Percentiles rank a stretch among this genome's conserved stretches.
These are phyloP conservation scores for Molossus molossus DNA, from an alignment of 2,797 vertebrate genomes.

Conservation along the genomic window DNA sequence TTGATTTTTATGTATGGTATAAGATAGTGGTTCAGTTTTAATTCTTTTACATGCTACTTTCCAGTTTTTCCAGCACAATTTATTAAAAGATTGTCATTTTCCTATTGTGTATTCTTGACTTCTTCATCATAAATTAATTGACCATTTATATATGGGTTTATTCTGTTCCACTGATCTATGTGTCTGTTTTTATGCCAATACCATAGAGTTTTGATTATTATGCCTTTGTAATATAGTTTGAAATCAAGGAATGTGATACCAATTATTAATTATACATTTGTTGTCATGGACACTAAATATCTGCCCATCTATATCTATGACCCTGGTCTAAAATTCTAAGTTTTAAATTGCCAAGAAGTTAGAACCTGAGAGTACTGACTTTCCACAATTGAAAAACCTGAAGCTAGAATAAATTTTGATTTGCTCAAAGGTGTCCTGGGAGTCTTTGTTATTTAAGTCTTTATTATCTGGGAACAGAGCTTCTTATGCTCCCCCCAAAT, in stretches of 20 bases:
- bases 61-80: neutral
- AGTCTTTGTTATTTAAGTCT: slow-evolving; percentile 46
- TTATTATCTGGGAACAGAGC: slow-evolving; percentile 28
- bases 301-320: neutral
- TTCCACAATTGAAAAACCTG: slow-evolving; percentile 30
- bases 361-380: neutral
- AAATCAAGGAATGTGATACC: neutral
- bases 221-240: slow-evolving; percentile 6
- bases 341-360: slow-evolving; percentile 46
- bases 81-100: neutral
- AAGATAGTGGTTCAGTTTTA: neutral
- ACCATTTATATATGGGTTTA: neutral
- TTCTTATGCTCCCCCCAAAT: neutral
- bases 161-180: neutral
- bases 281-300: slow-evolving; percentile 17
- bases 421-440: slow-evolving; percentile 5
- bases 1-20: slow-evolving; percentile 6
- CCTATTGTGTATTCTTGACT: neutral
- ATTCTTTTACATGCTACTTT: neutral
- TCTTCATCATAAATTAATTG: slow-evolving; percentile 2
- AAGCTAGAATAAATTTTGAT: slow-evolving; percentile 46
- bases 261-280: slow-evolving; percentile 44
- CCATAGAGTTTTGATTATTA: neutral
- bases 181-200: neutral
- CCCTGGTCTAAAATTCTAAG: neutral